Base-by-base conservation (phyloP, 1,140 invertebrate genomes). In the Aphidius ervi region DNA sequence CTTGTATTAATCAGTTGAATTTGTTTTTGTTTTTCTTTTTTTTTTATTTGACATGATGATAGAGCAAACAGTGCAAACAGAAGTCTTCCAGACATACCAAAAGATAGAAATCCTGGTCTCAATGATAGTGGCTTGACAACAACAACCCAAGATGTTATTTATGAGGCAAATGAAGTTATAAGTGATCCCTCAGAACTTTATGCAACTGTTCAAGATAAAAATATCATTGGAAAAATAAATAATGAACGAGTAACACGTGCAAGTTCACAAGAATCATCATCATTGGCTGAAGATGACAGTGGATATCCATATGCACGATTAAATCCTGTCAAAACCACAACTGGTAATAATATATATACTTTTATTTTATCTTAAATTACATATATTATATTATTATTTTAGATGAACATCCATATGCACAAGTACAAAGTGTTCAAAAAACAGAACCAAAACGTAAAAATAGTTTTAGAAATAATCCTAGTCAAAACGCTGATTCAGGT, bases 351-450 rank as follows among this genome's bases (percentile, higher is more conserved):
- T 23, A 55, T 10, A 40, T 20, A 50, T 43, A 54, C 46, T 55
- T 10, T 9, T 23, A 52, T 59, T 53, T 9, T 37, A 23, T 59
- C 2, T 52, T 46, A 53, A 37, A 58, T 46, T 48, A 56, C 59
- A 8, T 47, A 8, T 54, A 46, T 54, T 56, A 40, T 59, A 59
- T 50, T 40, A 48, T 58, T n/a, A 54, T 72, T 77, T 58, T 59
- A 81, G 81, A 79, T 56, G 87, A 88, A 74, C 86, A 88, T 75
- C 86, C 86, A 0, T 88, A 88, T 71, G 86, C 86, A 20, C 85
- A 87, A 74, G 78, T 88, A 31, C 84, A 85, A 66, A 76, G 63
- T 66, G 65, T 80, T 65, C 74, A 72, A 62, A 81, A 74, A 67
- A 68, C 63, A 63, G 78, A 78, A 66, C 59, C 56, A 56, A 70